Conservation (phyloP, 2,888 invertebrate genomes). For the Drepanosiphum platanoidis region DNA sequence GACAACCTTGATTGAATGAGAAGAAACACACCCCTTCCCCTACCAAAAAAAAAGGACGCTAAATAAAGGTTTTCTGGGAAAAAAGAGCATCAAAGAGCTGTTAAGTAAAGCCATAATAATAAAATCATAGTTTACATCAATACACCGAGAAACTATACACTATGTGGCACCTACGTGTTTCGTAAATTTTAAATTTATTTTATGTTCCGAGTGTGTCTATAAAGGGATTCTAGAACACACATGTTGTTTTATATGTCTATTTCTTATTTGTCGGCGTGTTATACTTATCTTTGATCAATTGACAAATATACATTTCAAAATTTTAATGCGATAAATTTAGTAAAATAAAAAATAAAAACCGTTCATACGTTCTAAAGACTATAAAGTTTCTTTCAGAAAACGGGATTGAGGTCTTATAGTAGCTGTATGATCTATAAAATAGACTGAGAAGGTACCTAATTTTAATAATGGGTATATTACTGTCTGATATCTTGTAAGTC, state of each 20-base stretch:
- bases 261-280: not conserved
- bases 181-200: not conserved
- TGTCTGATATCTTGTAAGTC: too few species aligned
- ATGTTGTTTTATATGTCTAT: not conserved
- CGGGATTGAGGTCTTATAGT: not conserved
- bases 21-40: slow-evolving; percentile 13
- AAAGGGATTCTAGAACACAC: not conserved
- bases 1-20: not conserved
- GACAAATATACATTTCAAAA: not conserved
- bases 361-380: not conserved
- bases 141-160: not conserved
- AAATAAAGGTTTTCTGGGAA: not conserved
- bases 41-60: slow-evolving; percentile 21
- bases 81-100: slow-evolving; percentile 27
- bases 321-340: slow-evolving; percentile 2
- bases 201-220: not conserved
- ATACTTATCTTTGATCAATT: not conserved
- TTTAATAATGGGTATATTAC: too few species aligned
- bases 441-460: too few species aligned
- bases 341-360: not conserved
- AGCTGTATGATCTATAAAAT: too few species aligned
- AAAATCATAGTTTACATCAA: slow-evolving; percentile 17
- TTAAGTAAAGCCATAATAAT: slow-evolving; percentile 34
- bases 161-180: not conserved
- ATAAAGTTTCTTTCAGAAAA: not conserved